Base-by-base conservation (phyloP, 2,797 vertebrate species). In the Hoplostethus atlanticus region DNA sequence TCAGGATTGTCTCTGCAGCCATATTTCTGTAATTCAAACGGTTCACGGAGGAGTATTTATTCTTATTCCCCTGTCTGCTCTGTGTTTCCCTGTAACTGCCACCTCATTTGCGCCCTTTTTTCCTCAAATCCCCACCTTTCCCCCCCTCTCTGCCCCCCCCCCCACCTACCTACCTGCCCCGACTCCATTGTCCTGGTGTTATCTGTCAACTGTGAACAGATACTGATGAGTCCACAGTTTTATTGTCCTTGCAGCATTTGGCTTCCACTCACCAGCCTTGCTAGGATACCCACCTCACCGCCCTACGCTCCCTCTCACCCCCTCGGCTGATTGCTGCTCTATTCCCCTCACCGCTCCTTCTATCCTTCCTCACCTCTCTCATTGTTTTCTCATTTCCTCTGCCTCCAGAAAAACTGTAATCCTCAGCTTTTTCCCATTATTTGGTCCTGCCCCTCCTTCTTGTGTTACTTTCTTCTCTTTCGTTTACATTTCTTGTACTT, bases 211-310 rank as follows among this genome's bases (percentile, higher is more conserved):
- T 86, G 86, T 84, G 87, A 85, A 87, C 73, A 88, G 71, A 88
- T 88, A 83, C 70, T 88, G 90, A 91, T 92, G 92, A 93, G 77
- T 92, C 85, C 77, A 87, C 87, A 87, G 36, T 90, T 90, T 88
- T 73, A 7, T 79, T 87, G 83, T 77, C 89, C 87, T 88, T 84
- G 87, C 84, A 81, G 86, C 84, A 84, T 84, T 83, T 81, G 79
- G 87, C 77, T 85, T 71, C 75, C 82, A 81, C 86, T 89, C 77
- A 81, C 72, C 71, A 69, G 68, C 66, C 76, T 64, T n/a, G 63
- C 81, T 59, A 85, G 80, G 80, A 88, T 76, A 82, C 59, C 80
- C 68, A 30, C 61, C 68, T 73, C 12, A 2, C 75, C 64, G 63
- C 77, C 84, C 73, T 63, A 44, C 73, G 47, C 74, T 74, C 64